phyloP scores from a whole-genome alignment of 1,140 invertebrate genomes.

The Pseudomyrmex pallidus region DNA sequence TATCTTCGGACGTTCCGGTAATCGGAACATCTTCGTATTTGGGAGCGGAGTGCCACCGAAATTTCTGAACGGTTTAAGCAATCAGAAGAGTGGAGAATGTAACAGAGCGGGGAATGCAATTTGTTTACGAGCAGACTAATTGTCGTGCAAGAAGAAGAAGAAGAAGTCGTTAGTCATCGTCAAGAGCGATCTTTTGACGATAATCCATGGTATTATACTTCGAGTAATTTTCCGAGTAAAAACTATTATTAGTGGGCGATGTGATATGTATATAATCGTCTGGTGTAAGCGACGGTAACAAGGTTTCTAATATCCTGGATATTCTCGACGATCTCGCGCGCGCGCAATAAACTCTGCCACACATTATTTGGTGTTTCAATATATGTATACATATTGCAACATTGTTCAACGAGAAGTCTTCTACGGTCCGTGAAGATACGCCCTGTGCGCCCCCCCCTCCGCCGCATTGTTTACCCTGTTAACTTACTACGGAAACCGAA shows the following conservation, averaged over 20 bases:
- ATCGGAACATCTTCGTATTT: conserved; percentile 25
- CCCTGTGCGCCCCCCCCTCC: conserved; percentile 69
- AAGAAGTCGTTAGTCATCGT: conserved; percentile 30
- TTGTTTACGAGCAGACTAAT: background rate
- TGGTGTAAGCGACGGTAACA: conserved; percentile 1
- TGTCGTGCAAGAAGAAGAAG: background rate
- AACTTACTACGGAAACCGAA: conserved; percentile 78
- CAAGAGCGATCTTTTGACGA: background rate
- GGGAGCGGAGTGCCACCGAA: conserved; percentile 30
- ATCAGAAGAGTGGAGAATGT: background rate
- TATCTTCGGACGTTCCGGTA: background rate
- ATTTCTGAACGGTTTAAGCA: conserved; percentile 4
- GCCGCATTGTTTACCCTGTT: conserved; percentile 73
- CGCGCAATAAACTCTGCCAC: conserved; percentile 2
- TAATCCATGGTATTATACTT: conserved; percentile 23
- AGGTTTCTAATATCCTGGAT: conserved; percentile 33
- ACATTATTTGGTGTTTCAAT: conserved; percentile 26
- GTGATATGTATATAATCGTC: too few relatives aligned
- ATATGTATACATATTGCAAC: background rate
- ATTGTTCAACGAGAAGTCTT: conserved; percentile 50
- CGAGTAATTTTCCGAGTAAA: conserved; percentile 32
- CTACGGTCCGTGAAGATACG: conserved; percentile 69
- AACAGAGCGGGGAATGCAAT: background rate
- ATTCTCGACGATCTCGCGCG: background rate
- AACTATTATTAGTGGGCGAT: background rate